phyloP scores from a whole-genome alignment of 2,797 vertebrate species.

The Leucoraja ocellata region DNA sequence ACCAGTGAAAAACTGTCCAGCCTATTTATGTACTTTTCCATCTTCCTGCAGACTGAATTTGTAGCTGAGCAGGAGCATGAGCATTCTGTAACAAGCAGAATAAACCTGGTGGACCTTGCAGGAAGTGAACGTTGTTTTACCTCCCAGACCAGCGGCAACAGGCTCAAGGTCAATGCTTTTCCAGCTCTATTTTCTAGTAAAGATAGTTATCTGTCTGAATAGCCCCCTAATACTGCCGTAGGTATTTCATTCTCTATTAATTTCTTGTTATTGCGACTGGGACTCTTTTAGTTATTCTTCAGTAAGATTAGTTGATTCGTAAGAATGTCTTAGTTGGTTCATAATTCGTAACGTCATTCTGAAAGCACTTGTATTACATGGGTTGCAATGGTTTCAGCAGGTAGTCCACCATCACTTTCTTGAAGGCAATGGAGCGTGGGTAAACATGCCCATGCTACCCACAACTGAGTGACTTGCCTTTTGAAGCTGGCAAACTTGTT shows the following conservation, averaged over 20 bases:
- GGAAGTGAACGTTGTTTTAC: constrained; percentile 81
- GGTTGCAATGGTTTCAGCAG: neutral
- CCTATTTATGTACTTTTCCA: neutral
- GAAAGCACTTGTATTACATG: neutral
- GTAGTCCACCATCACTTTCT: neutral
- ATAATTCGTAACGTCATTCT: neutral
- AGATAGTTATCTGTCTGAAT: neutral
- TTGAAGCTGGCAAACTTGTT: neutral
- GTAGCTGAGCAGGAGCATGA: constrained; percentile 81
- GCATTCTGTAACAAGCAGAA: constrained; percentile 77
- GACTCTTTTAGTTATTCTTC: neutral
- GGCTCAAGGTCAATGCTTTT: constrained; percentile 67
- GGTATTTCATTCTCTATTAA: neutral
- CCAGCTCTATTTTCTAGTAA: neutral
- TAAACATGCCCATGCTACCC: neutral
- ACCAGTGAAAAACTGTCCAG: neutral
- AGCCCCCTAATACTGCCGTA: neutral
- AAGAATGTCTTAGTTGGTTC: too few species aligned
- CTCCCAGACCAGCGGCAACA: constrained; percentile 74
- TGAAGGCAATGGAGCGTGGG: neutral
- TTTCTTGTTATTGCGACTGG: too few species aligned
- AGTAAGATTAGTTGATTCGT: neutral
- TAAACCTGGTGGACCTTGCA: constrained; percentile 87
- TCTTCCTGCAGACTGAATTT: constrained; percentile 67
- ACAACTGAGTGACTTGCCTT: neutral